Evolutionary conservation across 2,888 invertebrate genomes (phyloP).

Genomic region (Ochropleura leucogaster): DNA sequence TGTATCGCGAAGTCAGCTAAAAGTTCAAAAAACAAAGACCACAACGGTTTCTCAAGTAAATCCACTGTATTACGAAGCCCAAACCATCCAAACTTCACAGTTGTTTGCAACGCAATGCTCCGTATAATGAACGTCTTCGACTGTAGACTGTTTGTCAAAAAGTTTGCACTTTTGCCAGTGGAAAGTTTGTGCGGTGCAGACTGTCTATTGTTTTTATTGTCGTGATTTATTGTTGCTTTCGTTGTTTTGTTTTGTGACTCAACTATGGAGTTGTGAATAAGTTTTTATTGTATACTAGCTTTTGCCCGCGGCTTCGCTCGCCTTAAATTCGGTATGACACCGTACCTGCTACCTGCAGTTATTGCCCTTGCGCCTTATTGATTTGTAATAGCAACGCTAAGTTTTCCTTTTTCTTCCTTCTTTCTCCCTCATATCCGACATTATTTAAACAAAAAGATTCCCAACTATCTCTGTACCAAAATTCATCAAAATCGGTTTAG

Average conservation of each 20-base stretch:
- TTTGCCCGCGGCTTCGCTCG: no score
- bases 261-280: conserved; percentile 5
- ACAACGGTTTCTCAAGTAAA: conserved; percentile 7
- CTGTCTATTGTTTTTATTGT: conserved; percentile 52
- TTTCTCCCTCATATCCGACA: no score
- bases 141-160: conserved; percentile 60
- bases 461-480: no score
- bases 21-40: conserved; percentile 8
- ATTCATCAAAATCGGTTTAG: no score
- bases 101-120: conserved; percentile 55
- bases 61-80: conserved; percentile 25
- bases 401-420: no score
- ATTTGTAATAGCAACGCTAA: no score
- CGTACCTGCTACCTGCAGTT: no score
- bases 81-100: conserved; percentile 36
- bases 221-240: conserved; percentile 39
- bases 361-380: no score
- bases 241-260: conserved; percentile 40
- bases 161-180: conserved; percentile 56
- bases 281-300: background rate
- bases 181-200: conserved; percentile 37
- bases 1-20: background rate
- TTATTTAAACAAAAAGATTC: no score
- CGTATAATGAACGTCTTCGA: conserved; percentile 62
- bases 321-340: no score